Evolutionary conservation across 2,797 vertebrate genomes (phyloP), one percentile per base, ranked within the genome.

Genomic region (Merluccius polli): DNA sequence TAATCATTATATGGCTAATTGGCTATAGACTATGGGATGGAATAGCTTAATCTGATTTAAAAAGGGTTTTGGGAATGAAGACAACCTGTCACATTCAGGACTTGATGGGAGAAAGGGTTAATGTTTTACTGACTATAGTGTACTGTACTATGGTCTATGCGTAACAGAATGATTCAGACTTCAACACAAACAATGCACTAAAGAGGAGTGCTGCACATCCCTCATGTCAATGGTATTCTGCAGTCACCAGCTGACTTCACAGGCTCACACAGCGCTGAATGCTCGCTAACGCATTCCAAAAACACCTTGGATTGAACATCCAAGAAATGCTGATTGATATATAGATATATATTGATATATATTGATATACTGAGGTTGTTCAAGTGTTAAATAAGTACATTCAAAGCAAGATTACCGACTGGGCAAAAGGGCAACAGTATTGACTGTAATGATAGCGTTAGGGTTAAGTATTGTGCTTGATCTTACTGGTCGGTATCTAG

Each of bases 371-470:
- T 27, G 59, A 65, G 24, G 24, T 24, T n/a, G 52, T 59, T 59
- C 52, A 65, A 65, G 59, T 65, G 59, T 65, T 65, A 27, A 65
- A 65, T 27, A 27, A 24, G n/a, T 24, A 24, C n/a, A 63, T 63
- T 27, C 59, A 63, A 27, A 24, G 59, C 59, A n/a, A 16, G 15
- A 65, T 27, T 24, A 12, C 2, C n/a, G 9, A 65, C 59, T 9
- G 59, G 59, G n/a, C 59, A 65, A 65, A 63, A 65, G 59, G 59
- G 59, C 59, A 65, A 65, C 24, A 65, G 59, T 27, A 65, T 65
- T 65, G 59, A 65, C 59, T 27, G 59, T 27, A 27, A 3, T 65
- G 59, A 65, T 65, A 65, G 59, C 11, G 24, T 65, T 27, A 65
- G 59, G 36, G 9, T 65, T 27, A 65, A 24, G 59, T 27, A 65